Conservation (phyloP, 2,113 vertebrate species). For the Grantiella picta region DNA sequence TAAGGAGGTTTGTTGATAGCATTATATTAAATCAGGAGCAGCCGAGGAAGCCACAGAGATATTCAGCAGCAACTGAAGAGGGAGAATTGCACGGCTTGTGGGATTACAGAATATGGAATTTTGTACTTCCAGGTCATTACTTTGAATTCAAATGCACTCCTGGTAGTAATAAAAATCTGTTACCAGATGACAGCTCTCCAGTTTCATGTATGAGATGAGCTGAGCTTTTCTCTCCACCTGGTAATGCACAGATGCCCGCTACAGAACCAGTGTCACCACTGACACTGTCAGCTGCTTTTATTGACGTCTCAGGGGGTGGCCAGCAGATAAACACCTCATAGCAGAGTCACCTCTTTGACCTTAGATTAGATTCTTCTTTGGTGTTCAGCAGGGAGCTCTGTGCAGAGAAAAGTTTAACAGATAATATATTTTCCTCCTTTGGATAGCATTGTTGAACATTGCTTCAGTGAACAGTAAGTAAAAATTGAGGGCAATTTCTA, state of each 20-base stretch:
- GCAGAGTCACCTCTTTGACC: constrained; percentile 1
- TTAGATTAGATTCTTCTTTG: background rate
- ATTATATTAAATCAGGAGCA: constrained; percentile 13
- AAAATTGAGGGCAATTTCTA: background rate
- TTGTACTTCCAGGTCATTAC: constrained; percentile 43
- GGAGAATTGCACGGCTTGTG: background rate
- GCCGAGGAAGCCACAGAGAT: background rate
- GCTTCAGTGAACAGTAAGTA: background rate
- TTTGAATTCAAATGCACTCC: constrained; percentile 40
- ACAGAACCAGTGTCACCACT: background rate
- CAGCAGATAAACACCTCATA: background rate
- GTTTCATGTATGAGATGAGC: background rate
- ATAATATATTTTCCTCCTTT: background rate
- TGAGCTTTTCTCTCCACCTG: constrained; percentile 8
- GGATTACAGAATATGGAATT: constrained; percentile 49
- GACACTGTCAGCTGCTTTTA: background rate
- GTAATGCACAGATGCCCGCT: constrained; percentile 3
- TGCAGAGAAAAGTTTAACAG: background rate
- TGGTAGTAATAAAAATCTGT: constrained; percentile 43
- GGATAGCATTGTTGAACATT: background rate
- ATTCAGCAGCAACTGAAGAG: constrained; percentile 25
- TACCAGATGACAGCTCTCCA: constrained; percentile 35
- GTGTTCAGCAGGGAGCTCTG: background rate
- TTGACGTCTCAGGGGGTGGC: background rate
- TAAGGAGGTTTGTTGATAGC: constrained; percentile 9